phyloP scores from a whole-genome alignment of 2,888 invertebrate species.

The Orthosia incerta region DNA sequence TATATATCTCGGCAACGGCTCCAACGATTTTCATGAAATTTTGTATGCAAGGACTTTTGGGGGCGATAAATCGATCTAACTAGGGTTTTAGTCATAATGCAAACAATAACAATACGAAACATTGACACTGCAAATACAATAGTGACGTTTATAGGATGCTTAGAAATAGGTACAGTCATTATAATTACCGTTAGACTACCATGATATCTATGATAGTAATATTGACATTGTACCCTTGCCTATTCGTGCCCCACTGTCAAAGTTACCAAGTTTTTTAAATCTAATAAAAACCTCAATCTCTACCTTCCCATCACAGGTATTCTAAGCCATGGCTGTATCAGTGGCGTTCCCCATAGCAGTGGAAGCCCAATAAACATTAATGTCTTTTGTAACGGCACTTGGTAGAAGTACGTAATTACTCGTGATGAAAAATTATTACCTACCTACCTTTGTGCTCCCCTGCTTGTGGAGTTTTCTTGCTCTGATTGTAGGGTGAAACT shows the following conservation, averaged over 20 bases:
- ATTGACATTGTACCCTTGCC: neutral
- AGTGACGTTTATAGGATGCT: no score
- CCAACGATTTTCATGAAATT: no score
- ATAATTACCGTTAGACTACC: no score
- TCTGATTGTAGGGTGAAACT: constrained; percentile 30
- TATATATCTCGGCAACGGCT: no score
- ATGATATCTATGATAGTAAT: neutral
- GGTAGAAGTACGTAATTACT: constrained; percentile 59
- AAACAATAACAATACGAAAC: no score
- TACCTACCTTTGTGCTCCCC: constrained; percentile 10
- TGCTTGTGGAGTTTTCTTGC: constrained; percentile 25
- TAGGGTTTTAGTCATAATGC: no score
- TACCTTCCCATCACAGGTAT: neutral
- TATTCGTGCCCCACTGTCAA: neutral
- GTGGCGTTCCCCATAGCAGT: neutral
- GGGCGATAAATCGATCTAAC: no score
- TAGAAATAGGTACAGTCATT: no score
- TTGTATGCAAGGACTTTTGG: no score
- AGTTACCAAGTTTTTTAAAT: no score
- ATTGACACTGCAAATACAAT: no score
- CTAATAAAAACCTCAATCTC: neutral
- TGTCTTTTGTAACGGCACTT: constrained; percentile 28
- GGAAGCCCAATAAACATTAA: constrained; percentile 10
- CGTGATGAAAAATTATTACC: constrained; percentile 67
- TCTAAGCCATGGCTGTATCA: neutral